phyloP scores from a whole-genome alignment of 2,888 invertebrate genomes.

The Xestoiulus laeticollis region DNA sequence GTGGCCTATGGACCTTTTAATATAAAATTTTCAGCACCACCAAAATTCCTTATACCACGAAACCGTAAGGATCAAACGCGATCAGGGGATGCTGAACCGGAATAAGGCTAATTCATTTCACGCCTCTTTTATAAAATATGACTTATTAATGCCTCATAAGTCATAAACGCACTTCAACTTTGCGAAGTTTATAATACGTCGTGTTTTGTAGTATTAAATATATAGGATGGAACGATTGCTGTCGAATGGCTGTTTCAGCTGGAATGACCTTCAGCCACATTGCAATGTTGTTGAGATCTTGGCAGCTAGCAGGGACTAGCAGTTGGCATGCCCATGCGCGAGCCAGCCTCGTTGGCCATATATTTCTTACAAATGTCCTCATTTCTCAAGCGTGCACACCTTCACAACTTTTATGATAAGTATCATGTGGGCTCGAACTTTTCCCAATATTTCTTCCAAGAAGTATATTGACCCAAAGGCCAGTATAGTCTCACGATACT shows the following conservation, averaged over 20 bases:
- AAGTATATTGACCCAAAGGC: slow-evolving; percentile 27
- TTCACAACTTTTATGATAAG: slow-evolving; percentile 34
- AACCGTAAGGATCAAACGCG: no score
- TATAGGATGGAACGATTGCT: not conserved
- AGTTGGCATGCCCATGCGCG: not conserved
- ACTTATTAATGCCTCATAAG: no score
- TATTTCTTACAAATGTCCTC: slow-evolving; percentile 23
- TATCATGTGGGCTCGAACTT: slow-evolving; percentile 34
- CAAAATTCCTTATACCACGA: no score
- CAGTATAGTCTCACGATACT: not conserved
- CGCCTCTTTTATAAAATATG: no score
- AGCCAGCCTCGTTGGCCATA: not conserved
- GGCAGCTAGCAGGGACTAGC: not conserved
- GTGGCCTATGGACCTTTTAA: no score
- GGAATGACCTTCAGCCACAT: not conserved
- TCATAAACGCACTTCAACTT: no score
- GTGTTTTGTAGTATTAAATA: no score
- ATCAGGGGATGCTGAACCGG: no score
- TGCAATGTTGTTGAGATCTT: no score
- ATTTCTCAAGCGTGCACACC: slow-evolving; percentile 23
- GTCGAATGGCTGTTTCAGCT: not conserved
- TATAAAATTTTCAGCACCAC: no score
- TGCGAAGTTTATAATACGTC: no score
- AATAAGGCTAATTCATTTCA: no score
- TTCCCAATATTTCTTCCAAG: not conserved